Conservation (phyloP, 64 coral and sea anemone species). For the Pocillopora verrucosa region DNA sequence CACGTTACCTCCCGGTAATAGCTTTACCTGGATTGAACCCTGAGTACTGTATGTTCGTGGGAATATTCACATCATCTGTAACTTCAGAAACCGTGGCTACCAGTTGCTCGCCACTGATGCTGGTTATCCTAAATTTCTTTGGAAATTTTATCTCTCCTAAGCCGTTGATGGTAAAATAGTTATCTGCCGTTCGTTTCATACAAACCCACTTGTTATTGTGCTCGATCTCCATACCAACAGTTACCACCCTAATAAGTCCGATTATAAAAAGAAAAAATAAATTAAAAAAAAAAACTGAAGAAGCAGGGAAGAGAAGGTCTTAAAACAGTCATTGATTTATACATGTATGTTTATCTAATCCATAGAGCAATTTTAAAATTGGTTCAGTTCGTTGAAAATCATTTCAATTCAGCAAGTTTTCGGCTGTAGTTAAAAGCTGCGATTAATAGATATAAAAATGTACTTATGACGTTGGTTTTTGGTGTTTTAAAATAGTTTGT, state of each 20-base stretch:
- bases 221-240: conserved; percentile 61
- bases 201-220: conserved; percentile 68
- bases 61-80: conserved; percentile 45
- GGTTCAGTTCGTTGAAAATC: too few relatives aligned
- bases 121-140: conserved; percentile 67
- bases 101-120: conserved; percentile 64
- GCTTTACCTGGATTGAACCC: conserved; percentile 33
- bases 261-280: not conserved
- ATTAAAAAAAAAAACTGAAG: too few relatives aligned
- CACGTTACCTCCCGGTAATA: too few relatives aligned
- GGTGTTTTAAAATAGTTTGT: too few relatives aligned
- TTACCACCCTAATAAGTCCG: conserved; percentile 34
- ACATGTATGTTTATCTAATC: too few relatives aligned
- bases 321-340: too few relatives aligned
- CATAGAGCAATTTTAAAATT: too few relatives aligned
- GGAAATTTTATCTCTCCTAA: conserved; percentile 61
- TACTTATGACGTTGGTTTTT: too few relatives aligned
- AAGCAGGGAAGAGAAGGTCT: too few relatives aligned
- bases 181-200: conserved; percentile 37
- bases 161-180: conserved; percentile 57
- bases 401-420: too few relatives aligned
- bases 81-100: conserved; percentile 26
- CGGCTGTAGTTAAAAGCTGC: too few relatives aligned
- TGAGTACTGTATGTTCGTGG: conserved; percentile 56
- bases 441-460: too few relatives aligned